Base-by-base conservation (phyloP, 2,888 invertebrate species). In the Heteropelma amictum region DNA sequence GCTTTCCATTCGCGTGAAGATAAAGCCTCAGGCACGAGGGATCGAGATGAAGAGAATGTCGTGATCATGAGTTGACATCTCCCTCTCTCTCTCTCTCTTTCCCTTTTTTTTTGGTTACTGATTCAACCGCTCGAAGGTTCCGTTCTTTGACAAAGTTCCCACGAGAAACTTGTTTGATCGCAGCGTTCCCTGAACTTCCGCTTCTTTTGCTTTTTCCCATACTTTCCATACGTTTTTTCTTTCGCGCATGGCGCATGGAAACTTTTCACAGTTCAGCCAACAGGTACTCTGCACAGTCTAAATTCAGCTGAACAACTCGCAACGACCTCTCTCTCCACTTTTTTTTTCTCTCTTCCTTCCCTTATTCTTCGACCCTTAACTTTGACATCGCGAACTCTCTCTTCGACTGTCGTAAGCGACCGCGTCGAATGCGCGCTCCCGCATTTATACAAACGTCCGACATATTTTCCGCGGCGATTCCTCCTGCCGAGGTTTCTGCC, bases 151-250 rank as follows among this genome's bases (percentile, higher is more conserved):
- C 79, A 51, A 84, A 84, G 79, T 86, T 86, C 81, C 73, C 14
- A n/a, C 19, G 74, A 77, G 77, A 82, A 86, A 86, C 85, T 86
- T 85, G 84, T 85, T 84, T 79, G 81, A 83, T 82, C 83, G 77
- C 81, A 79, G 80, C 80, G 77, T 73, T 58, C 58, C 42, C 42
- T 26, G 33, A 58, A 45, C 12, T 47, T 72, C 78, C 73, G 71
- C 76, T 49, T 53, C 42, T 51, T 76, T 28, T 51, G 23, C 33
- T 40, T 54, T 72, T 54, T 21, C 56, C 23, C 14, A 38, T 38
- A 38, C 35, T 54, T 23, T 54, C 10, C 23, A 21, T 23, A 19
- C 60, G 53, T 30, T 68, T 67, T 76, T 61, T 74, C 19, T 45
- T 38, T 51, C 35, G 42, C 45, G 28, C 58, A 47, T 54, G 71